phyloP scores from a whole-genome alignment of 2,888 invertebrate genomes.

The Amaurobius ferox region DNA sequence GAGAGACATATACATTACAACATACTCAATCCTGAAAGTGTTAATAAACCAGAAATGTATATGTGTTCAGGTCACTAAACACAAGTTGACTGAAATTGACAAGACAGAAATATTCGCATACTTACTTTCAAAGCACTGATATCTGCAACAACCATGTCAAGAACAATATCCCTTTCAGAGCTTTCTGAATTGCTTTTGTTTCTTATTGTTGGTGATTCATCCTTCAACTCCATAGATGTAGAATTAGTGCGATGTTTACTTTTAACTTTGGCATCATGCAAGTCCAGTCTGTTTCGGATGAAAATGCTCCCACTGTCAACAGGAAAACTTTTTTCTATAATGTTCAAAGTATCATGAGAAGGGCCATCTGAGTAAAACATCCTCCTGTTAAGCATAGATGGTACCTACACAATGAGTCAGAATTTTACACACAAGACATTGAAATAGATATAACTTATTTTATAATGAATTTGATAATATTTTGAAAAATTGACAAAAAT shows the following conservation, averaged over 20 bases:
- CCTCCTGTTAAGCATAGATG: conserved; percentile 64
- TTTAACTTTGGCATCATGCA: conserved; percentile 47
- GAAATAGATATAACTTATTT: no score
- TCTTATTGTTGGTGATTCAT: neutral
- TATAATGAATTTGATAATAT: no score
- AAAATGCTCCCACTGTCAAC: conserved; percentile 42
- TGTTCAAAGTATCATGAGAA: conserved; percentile 80
- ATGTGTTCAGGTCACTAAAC: no score
- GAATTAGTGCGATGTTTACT: conserved; percentile 36
- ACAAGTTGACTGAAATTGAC: no score
- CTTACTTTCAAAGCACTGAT: conserved; percentile 25
- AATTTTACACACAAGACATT: no score
- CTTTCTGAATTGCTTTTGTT: conserved; percentile 43
- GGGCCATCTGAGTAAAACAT: conserved; percentile 75
- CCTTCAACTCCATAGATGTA: conserved; percentile 43
- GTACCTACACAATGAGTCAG: no score
- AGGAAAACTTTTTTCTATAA: conserved; percentile 73
- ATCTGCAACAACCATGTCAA: conserved; percentile 33
- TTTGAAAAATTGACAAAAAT: no score
- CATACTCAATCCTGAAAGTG: no score
- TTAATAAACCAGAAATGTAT: no score
- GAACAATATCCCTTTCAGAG: conserved; percentile 56
- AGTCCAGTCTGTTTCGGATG: conserved; percentile 13
- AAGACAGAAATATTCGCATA: no score
- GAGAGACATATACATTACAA: no score